Base-by-base conservation (phyloP, 92 coral and sea anemone species). In the Meandrina meandrites region DNA sequence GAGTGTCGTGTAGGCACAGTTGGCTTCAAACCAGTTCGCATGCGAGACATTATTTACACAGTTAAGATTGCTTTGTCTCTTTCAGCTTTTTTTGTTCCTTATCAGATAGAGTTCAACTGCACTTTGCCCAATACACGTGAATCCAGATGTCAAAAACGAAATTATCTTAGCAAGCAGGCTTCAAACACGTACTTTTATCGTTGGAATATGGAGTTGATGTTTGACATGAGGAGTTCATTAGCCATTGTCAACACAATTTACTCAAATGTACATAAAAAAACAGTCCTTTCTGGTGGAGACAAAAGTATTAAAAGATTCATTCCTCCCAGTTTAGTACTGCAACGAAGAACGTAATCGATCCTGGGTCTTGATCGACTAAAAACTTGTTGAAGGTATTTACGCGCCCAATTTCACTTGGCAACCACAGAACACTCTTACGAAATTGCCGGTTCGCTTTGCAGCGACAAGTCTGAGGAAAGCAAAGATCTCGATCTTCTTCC, bases 1-100 rank as follows among this genome's bases (percentile, higher is more conserved):
- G 93, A 88, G 45, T 80, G 87, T 71, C 94, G 74, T 4, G 76
- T 69, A 18, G 93, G 88, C 42, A 78, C 84, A 8, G 93, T 34
- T 18, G 98, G 93, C 73, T 90, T 89, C 79, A 93, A 91, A 76
- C 92, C 98, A 51, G 98, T 89, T 13, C 95, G 86, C 72, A 95
- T 75, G 60, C 96, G 91, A 53, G 96, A 93, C 98, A 95, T 95
- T 79, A 58, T 42, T 24, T 53, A 31, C 31, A 62, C 24, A 27
- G 24, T 3, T 16, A 8, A 67, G 56, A 5, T 47, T 11, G 77
- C 22, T 53, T 31, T 28, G 34, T 62, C n/a, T 81, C n/a, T 37
- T 24, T 7, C 3, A 30, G 31, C 32, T 80, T 60, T 48, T 8
- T 13, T 48, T 24, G n/a, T 22, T 11, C 13, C 18, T 73, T 34